Evolutionary conservation across 2,113 vertebrate genomes (phyloP), one percentile per base, ranked within the genome.

Genomic region (Trogon surrucura): DNA sequence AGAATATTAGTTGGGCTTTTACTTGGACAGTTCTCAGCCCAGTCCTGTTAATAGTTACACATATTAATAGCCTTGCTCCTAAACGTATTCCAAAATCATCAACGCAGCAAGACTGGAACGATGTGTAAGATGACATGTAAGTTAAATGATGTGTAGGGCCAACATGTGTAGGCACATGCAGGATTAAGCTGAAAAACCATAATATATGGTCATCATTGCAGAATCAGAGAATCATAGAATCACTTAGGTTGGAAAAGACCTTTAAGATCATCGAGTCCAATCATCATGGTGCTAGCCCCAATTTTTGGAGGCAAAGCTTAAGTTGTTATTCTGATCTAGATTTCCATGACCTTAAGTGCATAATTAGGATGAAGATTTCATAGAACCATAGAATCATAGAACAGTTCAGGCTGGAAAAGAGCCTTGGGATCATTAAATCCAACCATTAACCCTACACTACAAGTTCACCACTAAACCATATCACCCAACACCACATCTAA

Each of bases 21-120:
- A 88, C 67, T 92, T 95, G 72, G 32, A 67, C 20, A 44, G 21
- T 84, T 96, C 83, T 96, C 56, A 83, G 44, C 32, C 51, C 57
- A 67, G 5, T 86, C 6, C 48, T 70, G 44, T 80, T 80, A 88
- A 90, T 83, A 74, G 14, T 89, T 93, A 64, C 48, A 60, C 16
- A 41, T 81, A 86, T 65, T 78, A 86, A 94, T 61, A 84, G 18
- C 38, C 29, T 86, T 71, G 13, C 62, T 93, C 34, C 65, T 86
- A 78, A 74, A 86, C 0, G 0, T 67, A 26, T 51, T 84, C 69
- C 82, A 83, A 80, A 83, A 45, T 47, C 6, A 1, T 85, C 60
- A 80, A 21, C n/a, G 88, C 56, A 86, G 11, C 30, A 70, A 45
- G 51, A 62, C 32, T 56, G 34, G 48, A 88, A 56, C 38, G 36